These are phyloP conservation scores for Camponotus vicinus DNA, from an alignment of 1,140 invertebrate species.

Conservation along the genomic window DNA sequence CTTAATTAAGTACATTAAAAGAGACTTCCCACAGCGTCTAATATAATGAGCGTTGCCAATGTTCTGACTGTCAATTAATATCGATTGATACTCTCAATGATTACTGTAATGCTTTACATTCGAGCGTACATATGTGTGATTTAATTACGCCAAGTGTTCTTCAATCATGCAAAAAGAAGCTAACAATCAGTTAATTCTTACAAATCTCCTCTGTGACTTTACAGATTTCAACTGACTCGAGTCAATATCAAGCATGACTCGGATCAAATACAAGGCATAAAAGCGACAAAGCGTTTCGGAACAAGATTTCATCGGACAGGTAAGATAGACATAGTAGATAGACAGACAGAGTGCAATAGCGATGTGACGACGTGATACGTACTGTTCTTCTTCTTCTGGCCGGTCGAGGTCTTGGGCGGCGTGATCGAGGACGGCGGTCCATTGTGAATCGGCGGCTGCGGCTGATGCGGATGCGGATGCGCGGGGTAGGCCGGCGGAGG, in stretches of 20 bases:
- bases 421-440: conserved; percentile 82
- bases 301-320: conserved; percentile 32
- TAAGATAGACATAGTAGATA: background rate
- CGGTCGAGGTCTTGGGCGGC: conserved; percentile 84
- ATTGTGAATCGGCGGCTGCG: conserved; percentile 81
- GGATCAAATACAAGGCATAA: conserved; percentile 17
- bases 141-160: conserved; percentile 20
- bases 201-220: conserved; percentile 7
- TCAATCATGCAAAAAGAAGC: background rate
- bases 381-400: conserved; percentile 86
- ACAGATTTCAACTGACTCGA: background rate
- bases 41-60: background rate
- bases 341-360: background rate
- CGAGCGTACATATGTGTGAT: background rate
- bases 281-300: background rate
- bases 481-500: conserved; percentile 85
- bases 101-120: background rate
- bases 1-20: background rate
- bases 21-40: background rate
- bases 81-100: conserved; percentile 33
- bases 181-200: background rate
- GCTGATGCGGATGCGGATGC: conserved; percentile 83
- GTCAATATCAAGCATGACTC: background rate
- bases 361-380: conserved; percentile 73
- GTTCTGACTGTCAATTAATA: conserved; percentile 32